Base-by-base conservation (phyloP, 2,113 vertebrate genomes). In the Strix aluco region DNA sequence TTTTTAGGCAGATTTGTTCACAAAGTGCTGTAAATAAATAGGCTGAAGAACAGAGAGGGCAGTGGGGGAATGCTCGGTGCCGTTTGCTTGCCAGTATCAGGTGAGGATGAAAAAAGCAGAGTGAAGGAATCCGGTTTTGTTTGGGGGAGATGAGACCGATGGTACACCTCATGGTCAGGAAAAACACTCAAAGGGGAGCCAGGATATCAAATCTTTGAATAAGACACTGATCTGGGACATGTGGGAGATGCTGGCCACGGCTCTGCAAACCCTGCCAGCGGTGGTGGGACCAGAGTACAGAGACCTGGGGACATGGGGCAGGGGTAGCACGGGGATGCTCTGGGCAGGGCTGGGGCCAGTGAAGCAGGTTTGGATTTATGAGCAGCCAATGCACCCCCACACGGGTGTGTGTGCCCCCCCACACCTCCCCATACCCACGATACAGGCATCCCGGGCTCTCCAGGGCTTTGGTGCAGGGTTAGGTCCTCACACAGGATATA, bases 21-120 rank as follows among this genome's bases (percentile, higher is more conserved):
- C 11, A 2, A 34, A 25, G 52, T 0, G 0, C 61, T 61, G 58
- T 62, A 54, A 86, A 70, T 70, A 66, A 66, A 90, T 1, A 2
- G 6, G 30, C 12, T 29, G 70, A 8, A 52, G 80, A 23, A 15
- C 46, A 70, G 67, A 46, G 85, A 75, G 49, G 72, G 51, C 19
- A 40, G 0, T 4, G 61, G 61, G 80, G 65, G 17, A 11, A 9
- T 2, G 62, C 52, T 15, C 4, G 1, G 13, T 8, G 46, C 49
- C 1, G 3, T 27, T 51, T 6, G 34, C 18, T 51, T 9, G 0
- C 59, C 1, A 1, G 32, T 8, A 8, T 6, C 58, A 40, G 81
- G 77, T 38, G 40, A 81, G 81, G 81, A 9, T 15, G 78, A 19
- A 30, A 47, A 62, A 72, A 49, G 47, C 49, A 67, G 27, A 0